Conservation (phyloP, 2,113 vertebrate genomes). For the Plestiodon gilberti region DNA sequence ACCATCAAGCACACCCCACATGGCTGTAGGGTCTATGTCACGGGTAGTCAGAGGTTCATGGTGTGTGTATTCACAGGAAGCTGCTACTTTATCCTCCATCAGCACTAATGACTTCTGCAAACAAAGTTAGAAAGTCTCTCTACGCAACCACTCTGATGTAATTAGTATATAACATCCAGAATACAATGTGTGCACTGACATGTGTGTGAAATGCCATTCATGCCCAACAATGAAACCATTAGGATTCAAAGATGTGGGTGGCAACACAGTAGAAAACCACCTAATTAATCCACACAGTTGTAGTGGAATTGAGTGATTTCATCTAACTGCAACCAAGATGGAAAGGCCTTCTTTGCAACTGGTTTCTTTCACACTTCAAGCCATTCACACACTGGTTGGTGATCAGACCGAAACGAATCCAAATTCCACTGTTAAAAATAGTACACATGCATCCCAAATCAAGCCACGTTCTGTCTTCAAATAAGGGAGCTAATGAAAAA, state of each 20-base stretch:
- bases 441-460: neutral
- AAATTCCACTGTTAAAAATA: neutral
- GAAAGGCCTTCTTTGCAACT: neutral
- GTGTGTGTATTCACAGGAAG: neutral
- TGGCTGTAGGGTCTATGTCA: neutral
- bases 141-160: slow-evolving; percentile 9
- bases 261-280: neutral
- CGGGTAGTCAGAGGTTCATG: neutral
- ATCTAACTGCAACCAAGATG: neutral
- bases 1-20: neutral
- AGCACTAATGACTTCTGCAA: slow-evolving; percentile 25
- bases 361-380: neutral
- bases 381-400: too few relatives aligned
- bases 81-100: neutral
- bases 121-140: slow-evolving; percentile 24
- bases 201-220: neutral
- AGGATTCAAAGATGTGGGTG: neutral
- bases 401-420: neutral
- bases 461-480: neutral
- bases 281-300: neutral
- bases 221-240: neutral
- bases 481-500: neutral
- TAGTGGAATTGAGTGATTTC: neutral
- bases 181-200: neutral
- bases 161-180: neutral